Conservation (phyloP, 2,113 vertebrate species). For the Dromiciops gliroides region DNA sequence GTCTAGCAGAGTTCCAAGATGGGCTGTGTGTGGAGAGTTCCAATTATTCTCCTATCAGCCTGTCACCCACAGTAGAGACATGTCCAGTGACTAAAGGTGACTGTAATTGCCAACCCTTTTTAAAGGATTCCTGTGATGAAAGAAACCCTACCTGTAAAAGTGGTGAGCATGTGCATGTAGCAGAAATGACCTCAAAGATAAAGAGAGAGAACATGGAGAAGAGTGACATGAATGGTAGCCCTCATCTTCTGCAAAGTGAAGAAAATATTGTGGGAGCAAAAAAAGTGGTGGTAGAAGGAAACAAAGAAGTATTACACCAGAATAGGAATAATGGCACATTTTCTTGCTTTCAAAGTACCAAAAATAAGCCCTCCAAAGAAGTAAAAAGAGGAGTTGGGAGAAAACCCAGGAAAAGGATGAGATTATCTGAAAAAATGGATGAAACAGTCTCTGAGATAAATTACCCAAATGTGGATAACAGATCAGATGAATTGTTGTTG, state of each 20-base stretch:
- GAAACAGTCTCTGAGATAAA: conserved; percentile 37
- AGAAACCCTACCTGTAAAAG: conserved; percentile 56
- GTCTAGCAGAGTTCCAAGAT: conserved; percentile 54
- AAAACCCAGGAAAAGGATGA: conserved; percentile 76
- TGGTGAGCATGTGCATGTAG: conserved; percentile 63
- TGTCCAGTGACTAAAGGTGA: conserved; percentile 78
- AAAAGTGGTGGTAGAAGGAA: conserved; percentile 64
- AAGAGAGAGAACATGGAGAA: conserved; percentile 69
- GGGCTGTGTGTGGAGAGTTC: conserved; percentile 48
- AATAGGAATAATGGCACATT: conserved; percentile 55
- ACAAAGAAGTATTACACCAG: conserved; percentile 50
- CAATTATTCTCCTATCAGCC: conserved; percentile 55
- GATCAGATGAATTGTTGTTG: conserved; percentile 30
- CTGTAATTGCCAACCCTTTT: conserved; percentile 74
- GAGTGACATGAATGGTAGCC: conserved; percentile 44
- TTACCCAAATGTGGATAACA: conserved; percentile 39
- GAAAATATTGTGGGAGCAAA: conserved; percentile 57
- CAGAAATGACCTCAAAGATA: conserved; percentile 58
- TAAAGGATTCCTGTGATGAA: conserved; percentile 71
- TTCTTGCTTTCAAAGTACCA: conserved; percentile 72
- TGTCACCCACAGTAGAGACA: conserved; percentile 66
- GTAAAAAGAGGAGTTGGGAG: conserved; percentile 49
- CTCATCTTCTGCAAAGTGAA: conserved; percentile 61
- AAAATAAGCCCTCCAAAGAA: conserved; percentile 46
- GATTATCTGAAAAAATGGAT: conserved; percentile 69